Conservation (phyloP, 2,888 invertebrate species). For the Acronicta leporina region DNA sequence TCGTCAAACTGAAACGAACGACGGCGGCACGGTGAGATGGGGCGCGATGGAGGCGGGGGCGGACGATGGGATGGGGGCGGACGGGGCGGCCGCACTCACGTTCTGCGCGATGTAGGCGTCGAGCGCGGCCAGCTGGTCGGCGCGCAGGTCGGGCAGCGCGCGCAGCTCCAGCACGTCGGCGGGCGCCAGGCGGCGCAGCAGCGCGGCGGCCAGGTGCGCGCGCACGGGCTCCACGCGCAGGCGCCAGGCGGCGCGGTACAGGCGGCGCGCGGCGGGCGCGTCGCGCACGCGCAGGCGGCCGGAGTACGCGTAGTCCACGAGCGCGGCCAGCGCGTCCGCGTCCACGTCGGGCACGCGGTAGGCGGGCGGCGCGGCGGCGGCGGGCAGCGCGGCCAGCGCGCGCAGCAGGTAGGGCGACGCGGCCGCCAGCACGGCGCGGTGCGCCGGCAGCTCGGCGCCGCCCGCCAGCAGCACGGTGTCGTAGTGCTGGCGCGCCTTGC, state of each 20-base stretch:
- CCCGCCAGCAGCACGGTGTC: constrained; percentile 95
- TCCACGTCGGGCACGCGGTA: constrained; percentile 69
- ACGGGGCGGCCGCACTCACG: constrained; percentile 79
- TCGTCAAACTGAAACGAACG: constrained; percentile 88
- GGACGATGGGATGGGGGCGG: background rate
- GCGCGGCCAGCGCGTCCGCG: constrained; percentile 91
- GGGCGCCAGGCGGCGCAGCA: constrained; percentile 89
- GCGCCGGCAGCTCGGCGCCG: constrained; percentile 89
- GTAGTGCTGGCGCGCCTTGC: constrained; percentile 95
- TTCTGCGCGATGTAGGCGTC: constrained; percentile 92
- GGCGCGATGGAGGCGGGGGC: background rate
- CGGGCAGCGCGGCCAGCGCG: constrained; percentile 90
- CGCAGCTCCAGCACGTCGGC: constrained; percentile 89
- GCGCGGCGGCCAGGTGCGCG: constrained; percentile 91
- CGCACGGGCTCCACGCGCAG: constrained; percentile 93
- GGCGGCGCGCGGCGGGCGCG: constrained; percentile 90
- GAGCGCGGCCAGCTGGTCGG: constrained; percentile 83
- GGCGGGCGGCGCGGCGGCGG: constrained; percentile 67
- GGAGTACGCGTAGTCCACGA: constrained; percentile 96
- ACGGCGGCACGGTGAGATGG: background rate
- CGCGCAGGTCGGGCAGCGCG: constrained; percentile 90
- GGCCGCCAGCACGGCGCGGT: constrained; percentile 94
- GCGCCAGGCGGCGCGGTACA: constrained; percentile 94
- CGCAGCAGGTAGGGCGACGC: constrained; percentile 94
- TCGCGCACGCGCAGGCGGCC: constrained; percentile 89